Evolutionary conservation across 2,797 vertebrate species (phyloP).

Genomic region (Pipistrellus kuhlii): DNA sequence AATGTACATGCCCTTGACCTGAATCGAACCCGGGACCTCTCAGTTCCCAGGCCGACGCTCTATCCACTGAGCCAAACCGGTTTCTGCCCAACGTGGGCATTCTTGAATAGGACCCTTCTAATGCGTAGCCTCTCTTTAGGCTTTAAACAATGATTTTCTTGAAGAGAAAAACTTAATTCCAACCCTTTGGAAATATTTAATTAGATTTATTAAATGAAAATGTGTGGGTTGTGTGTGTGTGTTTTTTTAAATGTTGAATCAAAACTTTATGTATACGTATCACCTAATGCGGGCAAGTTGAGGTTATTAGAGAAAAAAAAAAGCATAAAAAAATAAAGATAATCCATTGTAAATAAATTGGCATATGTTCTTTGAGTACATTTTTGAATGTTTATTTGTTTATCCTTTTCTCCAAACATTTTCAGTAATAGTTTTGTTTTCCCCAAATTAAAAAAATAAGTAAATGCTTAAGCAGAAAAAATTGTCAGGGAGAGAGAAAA

Average conservation of each 20-base stretch:
- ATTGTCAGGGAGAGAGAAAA: background rate
- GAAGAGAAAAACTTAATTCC: background rate
- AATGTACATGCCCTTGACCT: too few species aligned
- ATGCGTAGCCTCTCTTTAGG: background rate
- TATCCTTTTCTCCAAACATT: background rate
- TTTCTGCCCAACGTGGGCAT: background rate
- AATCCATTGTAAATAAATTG: constrained; percentile 12
- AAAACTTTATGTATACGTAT: background rate
- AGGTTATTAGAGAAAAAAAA: background rate
- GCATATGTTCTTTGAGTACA: background rate
- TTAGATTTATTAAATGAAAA: constrained; percentile 17
- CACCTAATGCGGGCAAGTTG: background rate
- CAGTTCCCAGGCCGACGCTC: too few species aligned
- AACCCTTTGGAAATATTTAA: background rate
- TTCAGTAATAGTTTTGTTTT: background rate
- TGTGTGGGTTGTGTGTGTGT: background rate
- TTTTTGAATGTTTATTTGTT: background rate
- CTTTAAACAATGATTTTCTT: background rate
- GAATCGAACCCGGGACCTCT: too few species aligned
- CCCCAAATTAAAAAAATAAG: background rate
- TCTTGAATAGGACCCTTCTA: background rate
- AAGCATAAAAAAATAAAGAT: background rate
- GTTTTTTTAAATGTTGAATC: background rate
- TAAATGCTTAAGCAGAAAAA: constrained; percentile 3
- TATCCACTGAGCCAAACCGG: too few species aligned